Evolutionary conservation across 2,113 vertebrate genomes (phyloP).

Genomic region (Ploceus nigricollis): DNA sequence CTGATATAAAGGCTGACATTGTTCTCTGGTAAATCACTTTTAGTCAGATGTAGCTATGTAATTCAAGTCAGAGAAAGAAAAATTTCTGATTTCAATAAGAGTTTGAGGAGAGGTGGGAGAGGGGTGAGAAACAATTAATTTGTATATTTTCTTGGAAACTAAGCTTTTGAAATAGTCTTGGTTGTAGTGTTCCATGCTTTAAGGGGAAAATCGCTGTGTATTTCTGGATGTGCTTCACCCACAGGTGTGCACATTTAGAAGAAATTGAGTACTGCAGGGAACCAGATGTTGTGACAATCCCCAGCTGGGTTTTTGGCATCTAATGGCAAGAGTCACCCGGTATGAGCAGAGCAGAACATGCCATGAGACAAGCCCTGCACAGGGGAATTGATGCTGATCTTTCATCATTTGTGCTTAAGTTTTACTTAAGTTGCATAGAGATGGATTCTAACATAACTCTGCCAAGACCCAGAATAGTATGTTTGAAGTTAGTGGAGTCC

Average conservation of each 20-base stretch:
- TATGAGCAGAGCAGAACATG: neutral
- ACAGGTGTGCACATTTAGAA: neutral
- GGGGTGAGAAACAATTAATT: neutral
- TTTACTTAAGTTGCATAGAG: neutral
- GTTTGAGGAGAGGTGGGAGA: slow-evolving; percentile 16
- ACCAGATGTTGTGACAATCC: neutral
- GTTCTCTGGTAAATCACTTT: slow-evolving; percentile 46
- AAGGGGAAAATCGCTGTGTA: neutral
- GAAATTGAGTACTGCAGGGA: neutral
- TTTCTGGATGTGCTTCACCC: neutral
- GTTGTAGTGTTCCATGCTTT: slow-evolving; percentile 32
- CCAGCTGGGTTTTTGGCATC: neutral
- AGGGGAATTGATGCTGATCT: neutral
- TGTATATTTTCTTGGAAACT: slow-evolving; percentile 49
- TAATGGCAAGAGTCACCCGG: neutral
- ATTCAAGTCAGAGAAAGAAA: slow-evolving; percentile 45
- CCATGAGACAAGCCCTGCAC: neutral
- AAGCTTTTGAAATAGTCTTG: slow-evolving; percentile 51
- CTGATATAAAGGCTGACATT: slow-evolving; percentile 12
- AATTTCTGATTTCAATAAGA: slow-evolving; percentile 58
- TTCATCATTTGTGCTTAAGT: neutral
- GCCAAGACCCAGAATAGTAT: neutral
- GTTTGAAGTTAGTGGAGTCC: neutral
- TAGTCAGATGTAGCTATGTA: slow-evolving; percentile 59
- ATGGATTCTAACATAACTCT: neutral